Evolutionary conservation across 2,113 vertebrate genomes (phyloP).

Genomic region (Megaceryle maxima): DNA sequence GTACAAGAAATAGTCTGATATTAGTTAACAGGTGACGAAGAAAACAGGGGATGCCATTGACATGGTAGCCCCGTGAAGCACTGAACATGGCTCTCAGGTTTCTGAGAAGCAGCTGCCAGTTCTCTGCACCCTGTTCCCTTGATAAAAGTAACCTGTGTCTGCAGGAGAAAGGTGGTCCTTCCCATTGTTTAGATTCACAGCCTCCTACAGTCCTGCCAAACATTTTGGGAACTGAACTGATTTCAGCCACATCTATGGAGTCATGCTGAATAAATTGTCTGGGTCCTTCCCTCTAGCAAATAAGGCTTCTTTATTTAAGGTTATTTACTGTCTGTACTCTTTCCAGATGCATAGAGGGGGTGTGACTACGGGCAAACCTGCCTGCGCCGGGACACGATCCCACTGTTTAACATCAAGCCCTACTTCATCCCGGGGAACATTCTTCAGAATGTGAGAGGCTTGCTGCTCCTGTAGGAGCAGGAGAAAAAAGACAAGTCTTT

Average conservation of each 20-base stretch:
- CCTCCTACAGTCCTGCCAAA: not conserved
- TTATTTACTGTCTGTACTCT: not conserved
- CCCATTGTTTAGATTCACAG: not conserved
- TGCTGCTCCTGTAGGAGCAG: not conserved
- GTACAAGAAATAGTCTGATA: not conserved
- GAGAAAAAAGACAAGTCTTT: not conserved
- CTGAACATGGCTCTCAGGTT: not conserved
- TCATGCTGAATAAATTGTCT: not conserved
- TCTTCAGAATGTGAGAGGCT: not conserved
- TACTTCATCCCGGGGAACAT: not conserved
- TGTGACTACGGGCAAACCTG: not conserved
- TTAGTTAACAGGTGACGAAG: not conserved
- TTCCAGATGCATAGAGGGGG: not conserved
- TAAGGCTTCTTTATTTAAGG: not conserved
- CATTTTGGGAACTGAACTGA: not conserved
- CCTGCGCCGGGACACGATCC: not conserved
- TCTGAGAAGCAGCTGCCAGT: not conserved
- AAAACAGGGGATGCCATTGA: not conserved
- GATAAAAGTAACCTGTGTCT: not conserved
- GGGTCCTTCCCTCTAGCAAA: not conserved
- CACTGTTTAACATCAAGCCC: not conserved
- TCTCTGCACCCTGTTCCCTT: not conserved
- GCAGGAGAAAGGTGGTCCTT: not conserved
- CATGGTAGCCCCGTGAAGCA: rapidly evolving
- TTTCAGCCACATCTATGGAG: not conserved